Evolutionary conservation across 2,797 vertebrate genomes (phyloP).

Genomic region (Pseudochirops corinnae): DNA sequence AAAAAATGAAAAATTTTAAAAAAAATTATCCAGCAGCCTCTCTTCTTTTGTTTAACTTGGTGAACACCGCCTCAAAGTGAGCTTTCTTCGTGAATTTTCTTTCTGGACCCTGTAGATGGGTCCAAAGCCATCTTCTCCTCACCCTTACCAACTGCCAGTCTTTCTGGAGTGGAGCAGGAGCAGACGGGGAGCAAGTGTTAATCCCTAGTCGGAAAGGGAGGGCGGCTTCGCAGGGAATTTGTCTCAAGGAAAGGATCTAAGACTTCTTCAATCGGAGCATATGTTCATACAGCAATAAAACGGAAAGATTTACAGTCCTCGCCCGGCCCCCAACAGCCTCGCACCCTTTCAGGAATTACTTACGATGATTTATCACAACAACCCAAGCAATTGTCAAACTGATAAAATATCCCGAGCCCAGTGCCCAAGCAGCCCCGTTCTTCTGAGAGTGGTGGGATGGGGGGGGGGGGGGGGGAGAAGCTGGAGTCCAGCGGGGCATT

Average conservation of each 20-base stretch:
- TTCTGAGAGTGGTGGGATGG: constrained; percentile 65
- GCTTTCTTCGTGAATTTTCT: constrained; percentile 13
- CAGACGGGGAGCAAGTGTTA: constrained; percentile 80
- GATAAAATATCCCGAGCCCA: constrained; percentile 87
- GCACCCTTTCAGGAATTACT: constrained; percentile 99
- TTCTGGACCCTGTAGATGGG: constrained; percentile 1
- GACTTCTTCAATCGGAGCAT: constrained; percentile 94
- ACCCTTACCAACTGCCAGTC: constrained; percentile 45
- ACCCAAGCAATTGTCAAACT: constrained; percentile 90
- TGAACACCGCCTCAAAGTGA: background rate
- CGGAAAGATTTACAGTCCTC: constrained; percentile 99
- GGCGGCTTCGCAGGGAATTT: constrained; percentile 88
- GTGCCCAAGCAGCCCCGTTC: constrained; percentile 71
- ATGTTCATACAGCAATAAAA: constrained; percentile 99
- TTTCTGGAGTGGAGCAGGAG: constrained; percentile 16
- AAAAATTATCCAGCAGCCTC: background rate
- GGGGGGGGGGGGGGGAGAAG: constrained; percentile 47
- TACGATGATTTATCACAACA: constrained; percentile 98
- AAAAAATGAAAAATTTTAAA: background rate
- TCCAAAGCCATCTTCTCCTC: constrained; percentile 21
- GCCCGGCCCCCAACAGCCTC: constrained; percentile 95
- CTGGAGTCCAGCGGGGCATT: background rate
- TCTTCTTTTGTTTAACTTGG: constrained; percentile 70
- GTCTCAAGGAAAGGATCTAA: constrained; percentile 92
- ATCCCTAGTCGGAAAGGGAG: constrained; percentile 85